Evolutionary conservation across 2,113 vertebrate genomes (phyloP).

Genomic region (Thoracochromis brauschi): DNA sequence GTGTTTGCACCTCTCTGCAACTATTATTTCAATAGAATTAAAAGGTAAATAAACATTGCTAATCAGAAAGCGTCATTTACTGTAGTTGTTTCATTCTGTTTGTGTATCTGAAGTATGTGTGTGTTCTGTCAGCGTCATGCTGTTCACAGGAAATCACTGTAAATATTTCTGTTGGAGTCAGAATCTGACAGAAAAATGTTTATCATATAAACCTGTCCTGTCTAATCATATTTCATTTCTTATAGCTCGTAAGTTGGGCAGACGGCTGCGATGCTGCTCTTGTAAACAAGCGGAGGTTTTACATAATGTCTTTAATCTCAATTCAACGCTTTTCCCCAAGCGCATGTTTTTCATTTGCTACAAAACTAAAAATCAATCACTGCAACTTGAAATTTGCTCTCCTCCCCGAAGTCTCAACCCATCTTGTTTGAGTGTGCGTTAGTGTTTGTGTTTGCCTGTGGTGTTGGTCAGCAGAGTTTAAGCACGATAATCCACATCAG

Average conservation of each 20-base stretch:
- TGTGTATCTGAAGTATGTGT: not conserved
- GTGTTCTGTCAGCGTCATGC: not conserved
- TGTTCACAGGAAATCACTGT: not conserved
- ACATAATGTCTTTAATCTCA: not conserved
- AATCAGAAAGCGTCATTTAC: not conserved
- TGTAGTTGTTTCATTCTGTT: not conserved
- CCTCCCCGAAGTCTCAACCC: not conserved
- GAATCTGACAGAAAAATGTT: not conserved
- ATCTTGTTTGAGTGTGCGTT: not conserved
- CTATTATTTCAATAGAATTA: not conserved
- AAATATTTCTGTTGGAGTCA: not conserved
- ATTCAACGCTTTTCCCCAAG: not conserved
- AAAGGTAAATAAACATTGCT: not conserved
- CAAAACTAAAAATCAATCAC: not conserved
- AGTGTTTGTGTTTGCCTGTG: not conserved
- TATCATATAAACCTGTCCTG: not conserved
- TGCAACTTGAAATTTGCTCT: not conserved
- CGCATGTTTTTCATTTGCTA: not conserved
- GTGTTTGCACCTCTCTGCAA: not conserved
- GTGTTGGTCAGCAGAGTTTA: constrained; percentile 16
- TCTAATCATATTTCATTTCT: not conserved
- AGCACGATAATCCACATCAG: constrained; percentile 44
- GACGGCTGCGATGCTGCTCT: not conserved
- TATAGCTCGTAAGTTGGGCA: not conserved
- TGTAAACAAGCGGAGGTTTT: not conserved